Percentiles rank a stretch among this genome's conserved stretches.
Evolutionary conservation across 2,113 vertebrate species (phyloP).

Genomic region (Orycteropus afer): DNA sequence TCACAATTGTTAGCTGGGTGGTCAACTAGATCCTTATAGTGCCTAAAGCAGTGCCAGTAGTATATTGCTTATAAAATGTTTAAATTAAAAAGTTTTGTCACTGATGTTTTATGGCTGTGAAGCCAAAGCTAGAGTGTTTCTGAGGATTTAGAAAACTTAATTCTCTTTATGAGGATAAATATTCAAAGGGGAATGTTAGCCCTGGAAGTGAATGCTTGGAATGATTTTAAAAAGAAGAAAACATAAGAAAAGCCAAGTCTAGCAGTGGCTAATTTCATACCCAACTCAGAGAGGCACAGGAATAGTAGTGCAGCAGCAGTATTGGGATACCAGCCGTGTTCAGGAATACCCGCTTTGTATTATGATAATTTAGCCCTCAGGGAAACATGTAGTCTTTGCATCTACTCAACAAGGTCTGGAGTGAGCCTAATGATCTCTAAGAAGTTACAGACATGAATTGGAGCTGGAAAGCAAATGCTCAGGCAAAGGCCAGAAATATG

Average conservation of each 20-base stretch:
- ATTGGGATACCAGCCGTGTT: background rate
- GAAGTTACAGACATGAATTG: background rate
- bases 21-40: background rate
- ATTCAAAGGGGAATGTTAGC: background rate
- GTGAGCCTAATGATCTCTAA: background rate
- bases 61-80: background rate
- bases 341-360: background rate
- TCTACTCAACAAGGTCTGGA: background rate
- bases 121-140: background rate
- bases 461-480: background rate
- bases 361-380: background rate
- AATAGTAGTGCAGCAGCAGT: background rate
- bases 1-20: background rate
- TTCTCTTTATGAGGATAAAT: background rate
- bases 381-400: background rate
- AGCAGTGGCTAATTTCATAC: background rate
- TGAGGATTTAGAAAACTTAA: background rate
- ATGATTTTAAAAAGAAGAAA: background rate
- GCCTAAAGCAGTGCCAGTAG: background rate
- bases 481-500: background rate
- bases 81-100: background rate
- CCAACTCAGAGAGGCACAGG: background rate
- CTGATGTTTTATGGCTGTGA: background rate
- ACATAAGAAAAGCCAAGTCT: background rate
- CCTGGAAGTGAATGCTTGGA: background rate